Conservation (phyloP, 2,797 vertebrate genomes). For the Mormyrus proboscirostris region DNA sequence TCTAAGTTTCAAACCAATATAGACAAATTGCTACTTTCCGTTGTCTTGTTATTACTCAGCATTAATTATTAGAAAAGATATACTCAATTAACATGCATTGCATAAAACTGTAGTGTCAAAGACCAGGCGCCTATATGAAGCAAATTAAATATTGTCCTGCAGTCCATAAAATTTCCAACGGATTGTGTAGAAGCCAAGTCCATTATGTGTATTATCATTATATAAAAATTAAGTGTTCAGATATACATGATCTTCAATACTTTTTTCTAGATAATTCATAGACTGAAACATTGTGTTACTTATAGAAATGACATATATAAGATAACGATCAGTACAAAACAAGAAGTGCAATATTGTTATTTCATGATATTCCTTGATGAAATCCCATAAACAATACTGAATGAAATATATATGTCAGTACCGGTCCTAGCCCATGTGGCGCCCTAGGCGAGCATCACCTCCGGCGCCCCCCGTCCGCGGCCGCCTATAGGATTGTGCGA, state of each 20-base stretch:
- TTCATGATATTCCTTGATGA: background rate
- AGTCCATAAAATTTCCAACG: background rate
- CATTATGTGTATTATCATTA: background rate
- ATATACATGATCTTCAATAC: background rate
- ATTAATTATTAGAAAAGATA: background rate
- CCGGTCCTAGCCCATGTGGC: background rate
- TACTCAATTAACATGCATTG: background rate
- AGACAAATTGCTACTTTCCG: background rate
- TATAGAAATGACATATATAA: background rate
- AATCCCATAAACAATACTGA: background rate
- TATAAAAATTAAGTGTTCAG: background rate
- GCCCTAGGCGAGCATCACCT: background rate
- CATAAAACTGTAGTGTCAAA: background rate
- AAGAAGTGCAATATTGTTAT: background rate
- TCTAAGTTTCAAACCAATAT: background rate
- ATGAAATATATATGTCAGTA: background rate
- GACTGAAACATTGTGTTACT: background rate
- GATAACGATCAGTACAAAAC: background rate
- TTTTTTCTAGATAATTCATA: background rate
- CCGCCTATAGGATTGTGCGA: background rate
- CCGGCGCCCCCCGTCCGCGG: background rate
- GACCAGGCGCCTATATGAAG: background rate
- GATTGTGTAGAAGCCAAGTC: background rate
- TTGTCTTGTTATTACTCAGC: background rate
- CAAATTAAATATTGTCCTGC: background rate